These are phyloP conservation scores for Tychaedon coryphoeus DNA, from an alignment of 2,113 vertebrate species.

Conservation along the genomic window DNA sequence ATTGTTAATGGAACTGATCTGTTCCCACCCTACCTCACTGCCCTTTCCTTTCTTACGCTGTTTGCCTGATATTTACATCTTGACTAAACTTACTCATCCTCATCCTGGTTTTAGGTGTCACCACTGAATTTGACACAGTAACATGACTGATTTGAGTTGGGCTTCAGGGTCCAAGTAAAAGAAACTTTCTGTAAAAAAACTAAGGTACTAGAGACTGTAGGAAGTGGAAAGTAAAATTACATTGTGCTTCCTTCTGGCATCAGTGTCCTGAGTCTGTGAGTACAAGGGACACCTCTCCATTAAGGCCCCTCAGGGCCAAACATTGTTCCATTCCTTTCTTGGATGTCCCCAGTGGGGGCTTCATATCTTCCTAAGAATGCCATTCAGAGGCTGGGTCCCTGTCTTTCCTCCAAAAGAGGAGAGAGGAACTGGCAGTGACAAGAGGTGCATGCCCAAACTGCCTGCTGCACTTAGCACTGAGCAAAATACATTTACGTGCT, in stretches of 20 bases:
- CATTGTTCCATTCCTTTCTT: neutral
- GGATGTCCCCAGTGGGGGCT: neutral
- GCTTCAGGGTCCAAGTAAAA: neutral
- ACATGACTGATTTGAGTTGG: neutral
- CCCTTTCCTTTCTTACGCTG: neutral
- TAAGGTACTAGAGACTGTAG: neutral
- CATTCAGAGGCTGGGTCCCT: neutral
- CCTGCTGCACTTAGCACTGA: neutral
- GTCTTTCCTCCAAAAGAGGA: neutral
- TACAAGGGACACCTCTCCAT: neutral
- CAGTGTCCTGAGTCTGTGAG: neutral
- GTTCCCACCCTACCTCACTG: neutral
- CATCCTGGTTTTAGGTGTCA: neutral
- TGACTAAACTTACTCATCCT: neutral
- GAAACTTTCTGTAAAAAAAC: neutral
- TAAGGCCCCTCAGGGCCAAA: neutral
- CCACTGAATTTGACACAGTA: neutral
- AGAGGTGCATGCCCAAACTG: fast-evolving
- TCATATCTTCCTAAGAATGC: neutral
- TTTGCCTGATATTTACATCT: neutral
- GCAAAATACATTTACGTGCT: neutral
- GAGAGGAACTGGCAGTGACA: neutral
- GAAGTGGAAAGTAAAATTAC: neutral
- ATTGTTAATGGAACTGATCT: neutral
- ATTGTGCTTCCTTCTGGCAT: neutral